Evolutionary conservation across 2,888 invertebrate genomes (phyloP).

Genomic region (Limenitis camilla): DNA sequence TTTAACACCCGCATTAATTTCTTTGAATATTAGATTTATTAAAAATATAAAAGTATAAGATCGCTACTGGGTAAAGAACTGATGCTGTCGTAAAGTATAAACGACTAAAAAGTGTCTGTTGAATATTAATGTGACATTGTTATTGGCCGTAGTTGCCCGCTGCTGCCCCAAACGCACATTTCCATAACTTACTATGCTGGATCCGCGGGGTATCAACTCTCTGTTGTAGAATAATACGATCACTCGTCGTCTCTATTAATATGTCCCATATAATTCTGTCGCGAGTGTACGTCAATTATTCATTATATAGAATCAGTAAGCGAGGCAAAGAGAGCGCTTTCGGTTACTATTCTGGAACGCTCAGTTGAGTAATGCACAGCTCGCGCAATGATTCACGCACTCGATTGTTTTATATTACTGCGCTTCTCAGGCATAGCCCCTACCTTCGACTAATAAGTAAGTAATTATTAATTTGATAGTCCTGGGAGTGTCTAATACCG

Average conservation of each 20-base stretch:
- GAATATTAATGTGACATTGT: constrained; percentile 75
- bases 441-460: constrained; percentile 13
- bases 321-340: constrained; percentile 15
- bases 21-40: too few relatives aligned
- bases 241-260: constrained; percentile 53
- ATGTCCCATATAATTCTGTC: constrained; percentile 53
- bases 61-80: constrained; percentile 51
- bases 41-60: constrained; percentile 36
- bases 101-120: constrained; percentile 68
- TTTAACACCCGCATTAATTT: too few relatives aligned
- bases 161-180: constrained; percentile 73
- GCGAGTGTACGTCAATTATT: constrained; percentile 49
- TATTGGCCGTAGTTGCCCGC: constrained; percentile 71
- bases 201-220: constrained; percentile 68
- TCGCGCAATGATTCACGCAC: constrained; percentile 38
- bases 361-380: constrained; percentile 18
- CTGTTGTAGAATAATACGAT: constrained; percentile 59
- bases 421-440: constrained; percentile 17
- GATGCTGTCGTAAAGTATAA: constrained; percentile 57
- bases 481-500: too few relatives aligned
- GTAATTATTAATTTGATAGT: constrained; percentile 9
- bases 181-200: constrained; percentile 74
- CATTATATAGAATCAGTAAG: constrained; percentile 46
- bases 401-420: constrained; percentile 38
- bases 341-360: constrained; percentile 17